Evolutionary conservation across 64 coral and sea anemone genomes (phyloP), one percentile per base, ranked within the genome.

Genomic region (Pocillopora verrucosa): DNA sequence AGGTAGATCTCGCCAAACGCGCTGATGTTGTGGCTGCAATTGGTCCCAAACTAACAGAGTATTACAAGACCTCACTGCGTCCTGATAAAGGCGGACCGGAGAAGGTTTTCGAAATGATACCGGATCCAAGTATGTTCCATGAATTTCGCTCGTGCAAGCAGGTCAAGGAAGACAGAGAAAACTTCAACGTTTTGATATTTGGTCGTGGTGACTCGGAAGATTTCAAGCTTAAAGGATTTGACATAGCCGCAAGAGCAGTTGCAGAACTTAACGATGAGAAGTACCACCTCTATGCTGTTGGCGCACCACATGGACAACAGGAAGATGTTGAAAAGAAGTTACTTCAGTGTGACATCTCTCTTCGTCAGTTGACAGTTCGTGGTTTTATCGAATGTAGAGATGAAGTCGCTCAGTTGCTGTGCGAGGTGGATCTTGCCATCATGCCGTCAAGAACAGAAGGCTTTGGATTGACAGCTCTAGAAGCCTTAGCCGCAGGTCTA

Each of bases 121-220:
- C 75, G 9, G 56, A 56, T 17, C 86, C 86, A 9, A 65, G 73
- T 19, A 88, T 88, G 19, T 88, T 88, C 22, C 57, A 61, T 25
- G 86, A 88, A 45, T 88, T 63, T 65, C 30, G 9, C 1, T 19
- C 76, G 1, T 41, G 11, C 26, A 34, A 36, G 36, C 70, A 77
- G 20, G 56, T 20, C 4, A 74, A 60, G 37, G 11, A 76, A 20
- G 86, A 77, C 34, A 9, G 86, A 61, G 61, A 59, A 10, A 63
- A 75, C 1, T 88, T 88, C 25, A 37, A 65, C 6, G 86, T 88
- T 24, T 77, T 88, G 26, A 56, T 88, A 10, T 88, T 88, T 88
- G 86, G 86, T 75, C 86, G 86, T 62, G 86, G 86, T 59, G 70
- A 88, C 60, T 4, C 56, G 56, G 86, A 88, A 60, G 86, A 88